Percentiles rank a stretch among this genome's conserved stretches.
phyloP scores from a whole-genome alignment of 2,888 invertebrate genomes.

The Orthonychiurus folsomi region DNA sequence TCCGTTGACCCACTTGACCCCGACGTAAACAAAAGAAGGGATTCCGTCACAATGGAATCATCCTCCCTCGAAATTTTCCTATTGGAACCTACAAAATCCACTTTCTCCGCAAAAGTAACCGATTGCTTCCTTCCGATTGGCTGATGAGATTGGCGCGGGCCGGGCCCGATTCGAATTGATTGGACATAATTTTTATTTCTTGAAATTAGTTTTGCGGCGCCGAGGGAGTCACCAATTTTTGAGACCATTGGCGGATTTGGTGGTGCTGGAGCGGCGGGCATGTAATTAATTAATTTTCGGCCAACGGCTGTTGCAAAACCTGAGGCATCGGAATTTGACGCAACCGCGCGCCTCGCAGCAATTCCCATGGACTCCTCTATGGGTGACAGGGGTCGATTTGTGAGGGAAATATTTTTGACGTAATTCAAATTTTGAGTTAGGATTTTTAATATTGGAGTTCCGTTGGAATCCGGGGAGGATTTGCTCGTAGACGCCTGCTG shows the following conservation, averaged over 20 bases:
- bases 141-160: not conserved
- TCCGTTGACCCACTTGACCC: constrained; percentile 2
- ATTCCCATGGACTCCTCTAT: constrained; percentile 24
- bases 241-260: not conserved
- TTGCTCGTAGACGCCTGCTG: constrained; percentile 35
- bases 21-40: constrained; percentile 34
- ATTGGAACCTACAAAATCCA: constrained; percentile 27
- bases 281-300: constrained; percentile 17
- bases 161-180: constrained; percentile 29
- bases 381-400: constrained; percentile 31
- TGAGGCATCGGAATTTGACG: too few relatives aligned
- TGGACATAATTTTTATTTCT: constrained; percentile 35
- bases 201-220: constrained; percentile 32
- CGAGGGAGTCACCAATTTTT: constrained; percentile 24
- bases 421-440: constrained; percentile 37
- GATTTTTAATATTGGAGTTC: constrained; percentile 32
- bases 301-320: not conserved
- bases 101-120: constrained; percentile 37
- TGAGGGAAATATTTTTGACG: constrained; percentile 36
- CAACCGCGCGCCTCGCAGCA: too few relatives aligned
- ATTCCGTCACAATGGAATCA: constrained; percentile 40
- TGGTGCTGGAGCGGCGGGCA: constrained; percentile 20
- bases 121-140: constrained; percentile 30
- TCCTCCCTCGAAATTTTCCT: constrained; percentile 15
- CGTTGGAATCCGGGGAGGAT: constrained; percentile 17